Conservation (phyloP, 2,888 invertebrate genomes). For the Linhomoeus sp. region DNA sequence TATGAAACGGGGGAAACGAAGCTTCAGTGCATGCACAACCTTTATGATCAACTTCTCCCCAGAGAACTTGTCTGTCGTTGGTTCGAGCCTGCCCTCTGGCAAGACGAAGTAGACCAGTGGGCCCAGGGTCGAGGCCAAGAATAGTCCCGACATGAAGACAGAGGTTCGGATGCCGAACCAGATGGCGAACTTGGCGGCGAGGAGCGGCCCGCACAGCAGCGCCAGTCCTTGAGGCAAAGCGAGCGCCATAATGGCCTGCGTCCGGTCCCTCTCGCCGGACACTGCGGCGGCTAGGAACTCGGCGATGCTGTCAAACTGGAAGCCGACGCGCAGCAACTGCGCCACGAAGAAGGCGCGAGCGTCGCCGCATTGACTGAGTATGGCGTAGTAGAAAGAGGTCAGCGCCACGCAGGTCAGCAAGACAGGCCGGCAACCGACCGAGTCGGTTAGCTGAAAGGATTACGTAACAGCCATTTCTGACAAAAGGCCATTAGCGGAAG, state of each 20-base stretch:
- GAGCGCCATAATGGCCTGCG: slow-evolving; percentile 20
- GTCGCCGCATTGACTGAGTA: slow-evolving; percentile 15
- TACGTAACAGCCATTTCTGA: too few relatives aligned
- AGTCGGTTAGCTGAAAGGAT: slow-evolving; percentile 17
- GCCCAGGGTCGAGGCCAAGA: slow-evolving; percentile 10
- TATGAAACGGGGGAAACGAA: too few relatives aligned
- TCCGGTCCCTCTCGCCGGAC: slow-evolving; percentile 23
- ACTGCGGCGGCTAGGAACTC: slow-evolving; percentile 27
- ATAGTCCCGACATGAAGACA: slow-evolving; percentile 16
- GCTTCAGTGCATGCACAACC: too few relatives aligned
- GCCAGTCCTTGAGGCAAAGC: too few relatives aligned
- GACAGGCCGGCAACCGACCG: slow-evolving; percentile 21
- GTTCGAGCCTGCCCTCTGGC: too few relatives aligned
- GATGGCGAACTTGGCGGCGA: slow-evolving; percentile 9
- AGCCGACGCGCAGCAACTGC: slow-evolving; percentile 21
- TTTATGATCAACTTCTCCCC: too few relatives aligned
- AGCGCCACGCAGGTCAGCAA: slow-evolving; percentile 18
- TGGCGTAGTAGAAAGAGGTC: slow-evolving; percentile 23
- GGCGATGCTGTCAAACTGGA: slow-evolving; percentile 23
- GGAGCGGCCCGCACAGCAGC: slow-evolving; percentile 19
- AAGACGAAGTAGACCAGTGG: slow-evolving; percentile 20
- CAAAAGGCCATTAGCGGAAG: not conserved
- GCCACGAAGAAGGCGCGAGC: slow-evolving; percentile 21
- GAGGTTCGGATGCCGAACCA: slow-evolving; percentile 2
- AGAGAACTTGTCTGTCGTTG: too few relatives aligned